A percentile compares a stretch with the other conserved stretches of the same genome.
These are phyloP conservation scores for Acrocephalus kingi DNA, from an alignment of 2,113 vertebrate genomes.

Conservation along the genomic window DNA sequence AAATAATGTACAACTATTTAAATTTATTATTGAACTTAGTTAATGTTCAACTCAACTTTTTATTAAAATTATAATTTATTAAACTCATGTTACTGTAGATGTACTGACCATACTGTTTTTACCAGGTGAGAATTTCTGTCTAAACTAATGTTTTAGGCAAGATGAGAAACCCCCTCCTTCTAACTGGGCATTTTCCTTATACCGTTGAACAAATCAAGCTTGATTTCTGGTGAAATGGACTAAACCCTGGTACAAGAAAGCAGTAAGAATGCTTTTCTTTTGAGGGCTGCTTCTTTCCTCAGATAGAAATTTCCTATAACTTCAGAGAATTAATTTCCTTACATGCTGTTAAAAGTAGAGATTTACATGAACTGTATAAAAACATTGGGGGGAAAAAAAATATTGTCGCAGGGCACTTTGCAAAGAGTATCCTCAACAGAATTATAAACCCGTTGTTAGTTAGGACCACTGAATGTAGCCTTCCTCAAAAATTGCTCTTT, in stretches of 20 bases:
- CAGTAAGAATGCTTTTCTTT: not conserved
- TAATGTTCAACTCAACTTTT: not conserved
- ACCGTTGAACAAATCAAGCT: not conserved
- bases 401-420: not conserved
- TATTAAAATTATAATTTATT: not conserved
- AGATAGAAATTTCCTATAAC: not conserved
- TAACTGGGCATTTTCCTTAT: not conserved
- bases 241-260: not conserved
- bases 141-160: not conserved
- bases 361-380: not conserved
- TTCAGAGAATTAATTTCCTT: not conserved
- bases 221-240: not conserved
- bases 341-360: not conserved
- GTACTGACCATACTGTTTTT: not conserved
- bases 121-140: not conserved
- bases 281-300: not conserved
- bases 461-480: not conserved
- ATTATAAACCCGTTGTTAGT: not conserved
- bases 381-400: accelerated
- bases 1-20: not conserved
- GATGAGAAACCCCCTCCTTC: not conserved
- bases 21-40: not conserved
- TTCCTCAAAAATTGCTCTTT: not conserved
- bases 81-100: not conserved
- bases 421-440: not conserved